Conservation (phyloP, 2,888 invertebrate species). For the Lasioglossum malachurum region DNA sequence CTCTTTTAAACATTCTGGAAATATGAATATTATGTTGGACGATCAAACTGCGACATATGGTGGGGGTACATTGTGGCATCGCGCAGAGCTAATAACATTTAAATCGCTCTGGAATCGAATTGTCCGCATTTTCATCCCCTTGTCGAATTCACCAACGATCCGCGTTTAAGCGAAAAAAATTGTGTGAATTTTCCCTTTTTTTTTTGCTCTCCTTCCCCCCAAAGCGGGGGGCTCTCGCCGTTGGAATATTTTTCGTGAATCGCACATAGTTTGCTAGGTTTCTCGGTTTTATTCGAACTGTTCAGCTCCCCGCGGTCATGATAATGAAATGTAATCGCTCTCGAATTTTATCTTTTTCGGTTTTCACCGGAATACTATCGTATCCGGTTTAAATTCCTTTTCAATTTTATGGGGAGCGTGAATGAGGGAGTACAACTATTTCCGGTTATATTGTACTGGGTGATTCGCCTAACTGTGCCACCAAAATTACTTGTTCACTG, state of each 20-base stretch:
- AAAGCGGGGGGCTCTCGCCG: too few species aligned
- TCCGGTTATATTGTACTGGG: background rate
- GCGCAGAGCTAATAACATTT: background rate
- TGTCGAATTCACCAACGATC: background rate
- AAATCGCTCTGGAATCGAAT: background rate
- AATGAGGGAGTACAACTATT: background rate
- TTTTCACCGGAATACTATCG: background rate
- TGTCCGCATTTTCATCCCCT: background rate
- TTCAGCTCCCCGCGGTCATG: background rate
- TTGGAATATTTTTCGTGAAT: background rate
- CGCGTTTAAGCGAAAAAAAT: background rate
- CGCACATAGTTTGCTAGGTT: background rate
- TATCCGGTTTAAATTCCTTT: background rate
- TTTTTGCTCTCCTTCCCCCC: background rate
- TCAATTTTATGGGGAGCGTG: background rate
- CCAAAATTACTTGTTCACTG: background rate
- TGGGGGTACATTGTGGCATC: background rate
- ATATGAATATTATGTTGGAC: too few species aligned
- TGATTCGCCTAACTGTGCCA: background rate
- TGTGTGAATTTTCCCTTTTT: background rate
- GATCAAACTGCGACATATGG: background rate
- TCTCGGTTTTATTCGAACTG: background rate
- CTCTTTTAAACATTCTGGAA: too few species aligned
- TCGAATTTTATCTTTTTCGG: background rate
- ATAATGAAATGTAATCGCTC: constrained; percentile 7